These are phyloP conservation scores for Tamias sibiricus DNA, from an alignment of 2,113 vertebrate genomes.

Conservation along the genomic window DNA sequence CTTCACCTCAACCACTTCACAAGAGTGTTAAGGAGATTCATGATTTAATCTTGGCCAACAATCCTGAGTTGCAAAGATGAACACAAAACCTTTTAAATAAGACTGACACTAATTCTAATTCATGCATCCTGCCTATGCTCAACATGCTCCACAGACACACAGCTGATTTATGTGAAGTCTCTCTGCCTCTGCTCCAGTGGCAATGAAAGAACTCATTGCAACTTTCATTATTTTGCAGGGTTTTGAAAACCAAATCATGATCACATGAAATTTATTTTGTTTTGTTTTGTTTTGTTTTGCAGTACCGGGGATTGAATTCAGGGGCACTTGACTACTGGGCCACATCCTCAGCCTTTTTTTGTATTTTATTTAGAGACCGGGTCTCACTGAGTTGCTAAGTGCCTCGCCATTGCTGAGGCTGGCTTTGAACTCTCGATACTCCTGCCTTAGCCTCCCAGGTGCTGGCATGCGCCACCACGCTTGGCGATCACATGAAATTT, in stretches of 20 bases:
- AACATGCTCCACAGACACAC: background rate
- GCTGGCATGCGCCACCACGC: no score
- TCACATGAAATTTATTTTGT: background rate
- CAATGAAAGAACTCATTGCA: background rate
- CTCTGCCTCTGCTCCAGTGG: background rate
- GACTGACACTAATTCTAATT: conserved; percentile 4
- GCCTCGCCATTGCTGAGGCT: no score
- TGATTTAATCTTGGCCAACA: conserved; percentile 3
- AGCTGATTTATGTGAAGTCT: background rate
- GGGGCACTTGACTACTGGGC: no score
- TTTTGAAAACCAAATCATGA: background rate
- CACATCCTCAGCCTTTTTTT: no score
- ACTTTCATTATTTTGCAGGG: background rate
- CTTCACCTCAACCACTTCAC: background rate
- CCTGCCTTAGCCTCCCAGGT: no score
- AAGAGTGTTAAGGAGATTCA: background rate
- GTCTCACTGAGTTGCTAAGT: no score
- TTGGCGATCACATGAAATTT: background rate
- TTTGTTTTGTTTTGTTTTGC: no score
- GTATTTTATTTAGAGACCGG: no score
- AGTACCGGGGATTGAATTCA: no score
- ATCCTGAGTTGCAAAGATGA: background rate
- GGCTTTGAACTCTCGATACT: no score
- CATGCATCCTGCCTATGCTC: background rate
- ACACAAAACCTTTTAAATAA: conserved; percentile 43